Percentiles rank a stretch among this genome's conserved stretches.
These are phyloP conservation scores for Spodoptera picta DNA, from an alignment of 2,888 invertebrate species.

Conservation along the genomic window DNA sequence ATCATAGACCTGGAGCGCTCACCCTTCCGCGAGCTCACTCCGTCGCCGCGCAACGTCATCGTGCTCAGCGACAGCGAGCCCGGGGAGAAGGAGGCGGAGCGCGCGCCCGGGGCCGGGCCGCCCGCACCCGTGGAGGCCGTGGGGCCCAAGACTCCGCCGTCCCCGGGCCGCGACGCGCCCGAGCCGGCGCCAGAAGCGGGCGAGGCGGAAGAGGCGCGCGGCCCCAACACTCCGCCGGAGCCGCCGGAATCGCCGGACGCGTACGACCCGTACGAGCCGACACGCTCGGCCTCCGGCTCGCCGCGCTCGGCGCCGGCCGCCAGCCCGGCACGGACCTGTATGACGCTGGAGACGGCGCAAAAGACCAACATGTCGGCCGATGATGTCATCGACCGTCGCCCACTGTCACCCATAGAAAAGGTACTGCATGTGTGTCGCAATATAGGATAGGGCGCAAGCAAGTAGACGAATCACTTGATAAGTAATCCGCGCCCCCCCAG, in stretches of 20 bases:
- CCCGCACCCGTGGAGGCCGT: conserved; percentile 62
- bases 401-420: conserved; percentile 89
- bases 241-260: conserved; percentile 92
- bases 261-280: conserved; percentile 97
- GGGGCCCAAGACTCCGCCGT: conserved; percentile 90
- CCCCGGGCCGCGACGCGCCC: conserved; percentile 85
- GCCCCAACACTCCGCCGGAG: conserved; percentile 90
- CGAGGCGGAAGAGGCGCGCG: conserved; percentile 90
- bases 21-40: conserved; percentile 94
- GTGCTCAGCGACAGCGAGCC: conserved; percentile 95
- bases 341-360: conserved; percentile 84
- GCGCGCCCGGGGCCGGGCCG: conserved; percentile 47
- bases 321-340: conserved; percentile 66
- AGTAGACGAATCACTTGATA: too few species aligned
- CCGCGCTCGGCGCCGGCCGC: conserved; percentile 74
- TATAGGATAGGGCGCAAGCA: too few species aligned
- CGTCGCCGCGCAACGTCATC: conserved; percentile 94
- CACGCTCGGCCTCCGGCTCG: conserved; percentile 92
- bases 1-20: conserved; percentile 95
- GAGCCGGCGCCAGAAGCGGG: conserved; percentile 83
- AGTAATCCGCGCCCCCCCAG: too few species aligned
- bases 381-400: conserved; percentile 81
- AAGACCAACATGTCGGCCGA: conserved; percentile 84
- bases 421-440: conserved; percentile 52
- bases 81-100: conserved; percentile 79